Evolutionary conservation across 1,140 invertebrate species (phyloP).

Genomic region (Ceratosolen fusciceps): DNA sequence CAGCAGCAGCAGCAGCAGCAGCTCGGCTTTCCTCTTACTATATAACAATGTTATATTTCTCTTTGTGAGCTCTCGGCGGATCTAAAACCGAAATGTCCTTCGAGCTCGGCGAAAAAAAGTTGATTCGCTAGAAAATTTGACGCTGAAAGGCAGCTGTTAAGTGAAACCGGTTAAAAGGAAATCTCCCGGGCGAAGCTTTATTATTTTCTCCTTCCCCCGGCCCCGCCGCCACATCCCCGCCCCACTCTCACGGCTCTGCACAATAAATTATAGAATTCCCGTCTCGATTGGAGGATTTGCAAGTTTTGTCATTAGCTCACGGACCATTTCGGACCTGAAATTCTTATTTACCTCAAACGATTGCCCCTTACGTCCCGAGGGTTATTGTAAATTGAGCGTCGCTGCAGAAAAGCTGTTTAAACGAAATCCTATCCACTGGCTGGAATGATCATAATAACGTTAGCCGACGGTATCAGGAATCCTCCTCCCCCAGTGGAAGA

Average conservation of each 20-base stretch:
- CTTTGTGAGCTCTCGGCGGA: background rate
- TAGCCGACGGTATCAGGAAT: too few relatives aligned
- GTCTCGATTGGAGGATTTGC: slow-evolving; percentile 19
- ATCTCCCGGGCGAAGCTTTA: slow-evolving; percentile 32
- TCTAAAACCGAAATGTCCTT: background rate
- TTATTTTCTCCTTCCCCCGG: slow-evolving; percentile 36
- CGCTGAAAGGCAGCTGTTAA: slow-evolving; percentile 25
- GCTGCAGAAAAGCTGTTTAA: slow-evolving; percentile 2
- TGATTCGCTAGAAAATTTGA: slow-evolving; percentile 25
- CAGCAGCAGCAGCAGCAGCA: too few relatives aligned
- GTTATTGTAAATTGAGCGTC: background rate
- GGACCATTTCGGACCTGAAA: background rate
- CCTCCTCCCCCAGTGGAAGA: too few relatives aligned
- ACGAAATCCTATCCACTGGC: background rate
- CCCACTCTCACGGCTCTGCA: background rate
- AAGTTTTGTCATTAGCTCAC: slow-evolving; percentile 38
- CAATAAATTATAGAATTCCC: slow-evolving; percentile 35
- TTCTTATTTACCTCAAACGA: background rate
- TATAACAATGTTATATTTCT: too few relatives aligned
- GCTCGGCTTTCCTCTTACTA: too few relatives aligned
- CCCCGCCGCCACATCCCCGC: slow-evolving; percentile 14
- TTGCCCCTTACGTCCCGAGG: background rate
- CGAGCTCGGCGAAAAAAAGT: slow-evolving; percentile 9
- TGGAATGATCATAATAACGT: background rate
- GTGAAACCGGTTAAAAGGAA: slow-evolving; percentile 46